Percentiles rank a stretch among this genome's conserved stretches.
These are phyloP conservation scores for Philereme transversata DNA, from an alignment of 2,888 invertebrate species.

Conservation along the genomic window DNA sequence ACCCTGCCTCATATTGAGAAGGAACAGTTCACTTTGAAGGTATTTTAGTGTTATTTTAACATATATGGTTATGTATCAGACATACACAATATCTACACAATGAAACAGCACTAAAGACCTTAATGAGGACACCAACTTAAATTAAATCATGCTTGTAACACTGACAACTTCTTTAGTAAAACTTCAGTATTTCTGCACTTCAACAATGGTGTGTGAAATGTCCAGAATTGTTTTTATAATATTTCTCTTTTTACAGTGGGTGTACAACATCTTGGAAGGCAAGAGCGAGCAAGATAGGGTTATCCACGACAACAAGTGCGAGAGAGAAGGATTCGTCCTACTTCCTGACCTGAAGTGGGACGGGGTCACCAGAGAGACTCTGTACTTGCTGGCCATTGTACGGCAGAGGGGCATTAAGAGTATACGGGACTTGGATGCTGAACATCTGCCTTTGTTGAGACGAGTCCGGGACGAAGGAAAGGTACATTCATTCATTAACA, in stretches of 20 bases:
- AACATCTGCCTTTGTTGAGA: conserved; percentile 91
- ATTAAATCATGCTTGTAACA: too few relatives aligned
- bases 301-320: conserved; percentile 87
- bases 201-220: too few relatives aligned
- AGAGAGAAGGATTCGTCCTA: conserved; percentile 92
- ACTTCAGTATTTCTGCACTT: too few relatives aligned
- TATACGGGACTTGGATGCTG: conserved; percentile 90
- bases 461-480: conserved; percentile 91
- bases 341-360: conserved; percentile 99
- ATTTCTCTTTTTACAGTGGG: conserved; percentile 88
- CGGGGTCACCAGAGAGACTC: conserved; percentile 87
- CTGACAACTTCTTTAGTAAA: too few relatives aligned
- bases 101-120: too few relatives aligned
- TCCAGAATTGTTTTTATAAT: too few relatives aligned
- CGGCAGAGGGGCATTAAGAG: conserved; percentile 90
- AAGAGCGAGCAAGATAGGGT: conserved; percentile 95
- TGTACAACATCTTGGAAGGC: conserved; percentile 97
- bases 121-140: too few relatives aligned
- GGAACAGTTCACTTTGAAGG: conserved; percentile 91
- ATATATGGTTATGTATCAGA: too few relatives aligned
- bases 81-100: too few relatives aligned
- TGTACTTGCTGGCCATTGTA: conserved; percentile 94
- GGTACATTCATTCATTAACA: conserved; percentile 63
- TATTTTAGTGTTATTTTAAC: conserved; percentile 56
- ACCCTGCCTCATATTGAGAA: conserved; percentile 90